Conservation (phyloP, 1,140 invertebrate genomes). For the Halesus radiatus region DNA sequence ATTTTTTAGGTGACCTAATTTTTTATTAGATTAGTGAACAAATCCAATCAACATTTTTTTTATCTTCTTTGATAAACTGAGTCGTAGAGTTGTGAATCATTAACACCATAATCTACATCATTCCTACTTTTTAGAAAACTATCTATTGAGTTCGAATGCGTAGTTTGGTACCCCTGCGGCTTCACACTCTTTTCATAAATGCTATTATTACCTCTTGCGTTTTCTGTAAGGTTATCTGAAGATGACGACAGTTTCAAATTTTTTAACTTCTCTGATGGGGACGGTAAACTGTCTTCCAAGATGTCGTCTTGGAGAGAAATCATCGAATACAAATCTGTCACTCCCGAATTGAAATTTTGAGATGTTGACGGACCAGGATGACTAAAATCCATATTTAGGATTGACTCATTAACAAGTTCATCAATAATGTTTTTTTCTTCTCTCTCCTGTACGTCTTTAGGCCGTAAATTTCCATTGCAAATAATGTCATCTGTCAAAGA, state of each 20-base stretch:
- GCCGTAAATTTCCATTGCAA: neutral
- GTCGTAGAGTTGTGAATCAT: neutral
- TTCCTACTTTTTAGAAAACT: slow-evolving; percentile 18
- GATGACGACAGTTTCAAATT: slow-evolving; percentile 66
- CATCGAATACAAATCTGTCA: slow-evolving; percentile 49
- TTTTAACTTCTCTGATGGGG: slow-evolving; percentile 69
- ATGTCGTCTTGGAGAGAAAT: slow-evolving; percentile 48
- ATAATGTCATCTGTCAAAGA: neutral
- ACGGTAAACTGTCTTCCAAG: slow-evolving; percentile 64
- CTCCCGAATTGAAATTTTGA: neutral
- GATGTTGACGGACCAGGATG: slow-evolving; percentile 19
- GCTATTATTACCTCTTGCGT: neutral
- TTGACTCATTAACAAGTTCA: slow-evolving; percentile 64
- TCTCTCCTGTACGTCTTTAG: neutral
- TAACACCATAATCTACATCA: neutral
- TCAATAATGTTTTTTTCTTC: slow-evolving; percentile 59
- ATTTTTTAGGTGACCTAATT: neutral
- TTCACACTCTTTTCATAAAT: neutral
- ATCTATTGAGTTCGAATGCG: neutral
- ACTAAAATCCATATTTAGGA: slow-evolving; percentile 60
- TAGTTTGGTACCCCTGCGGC: neutral
- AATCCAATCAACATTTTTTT: neutral
- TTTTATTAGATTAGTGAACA: neutral
- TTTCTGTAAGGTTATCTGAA: slow-evolving; percentile 27
- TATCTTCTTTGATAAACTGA: slow-evolving; percentile 15